Conservation (phyloP, 2,888 invertebrate species). For the Clivina fossor region DNA sequence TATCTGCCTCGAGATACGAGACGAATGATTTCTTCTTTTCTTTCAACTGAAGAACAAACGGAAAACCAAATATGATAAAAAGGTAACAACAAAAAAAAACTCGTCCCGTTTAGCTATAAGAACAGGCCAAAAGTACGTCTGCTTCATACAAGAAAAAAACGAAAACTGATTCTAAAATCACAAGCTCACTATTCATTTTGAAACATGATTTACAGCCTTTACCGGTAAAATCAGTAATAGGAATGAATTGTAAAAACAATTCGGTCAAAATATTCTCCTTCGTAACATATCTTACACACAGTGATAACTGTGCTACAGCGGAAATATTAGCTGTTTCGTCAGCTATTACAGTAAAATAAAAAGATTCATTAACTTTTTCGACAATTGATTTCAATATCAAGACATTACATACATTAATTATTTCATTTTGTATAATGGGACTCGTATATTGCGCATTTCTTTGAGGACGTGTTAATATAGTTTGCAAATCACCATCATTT, state of each 20-base stretch:
- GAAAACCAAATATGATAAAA: too few species aligned
- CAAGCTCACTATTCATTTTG: too few species aligned
- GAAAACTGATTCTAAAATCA: too few species aligned
- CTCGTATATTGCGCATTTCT: constrained; percentile 17
- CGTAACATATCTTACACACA: constrained; percentile 40
- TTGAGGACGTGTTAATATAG: background rate
- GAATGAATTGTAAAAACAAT: constrained; percentile 41
- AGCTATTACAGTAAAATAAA: constrained; percentile 43
- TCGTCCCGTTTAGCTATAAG: too few species aligned
- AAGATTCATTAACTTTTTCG: constrained; percentile 40
- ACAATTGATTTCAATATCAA: constrained; percentile 36
- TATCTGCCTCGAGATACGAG: too few species aligned
- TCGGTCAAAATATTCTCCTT: constrained; percentile 34
- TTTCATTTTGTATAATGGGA: constrained; percentile 19
- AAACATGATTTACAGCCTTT: too few species aligned
- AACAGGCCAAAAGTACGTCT: too few species aligned
- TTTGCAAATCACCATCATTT: constrained; percentile 16
- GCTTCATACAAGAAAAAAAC: too few species aligned
- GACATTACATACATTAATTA: constrained; percentile 13
- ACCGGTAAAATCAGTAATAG: too few species aligned
- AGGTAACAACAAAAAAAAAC: too few species aligned
- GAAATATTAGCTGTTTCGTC: constrained; percentile 45
- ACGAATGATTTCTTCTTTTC: too few species aligned
- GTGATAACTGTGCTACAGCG: constrained; percentile 42
- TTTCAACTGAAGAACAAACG: too few species aligned